phyloP scores from a whole-genome alignment of 2,888 invertebrate species.

The Leucoma salicis region DNA sequence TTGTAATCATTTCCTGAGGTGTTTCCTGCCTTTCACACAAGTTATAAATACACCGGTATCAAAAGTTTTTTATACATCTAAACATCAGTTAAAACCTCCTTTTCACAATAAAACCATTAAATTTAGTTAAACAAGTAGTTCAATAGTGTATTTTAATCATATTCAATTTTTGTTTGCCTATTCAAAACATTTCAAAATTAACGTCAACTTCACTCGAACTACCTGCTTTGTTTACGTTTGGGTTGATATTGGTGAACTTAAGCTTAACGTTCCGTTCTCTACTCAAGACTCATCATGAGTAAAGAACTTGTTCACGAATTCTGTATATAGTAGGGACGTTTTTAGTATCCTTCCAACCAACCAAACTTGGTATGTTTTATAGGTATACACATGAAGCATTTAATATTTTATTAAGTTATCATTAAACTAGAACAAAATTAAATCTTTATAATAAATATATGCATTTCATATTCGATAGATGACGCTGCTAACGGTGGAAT shows the following conservation, averaged over 20 bases:
- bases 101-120: conserved; percentile 12
- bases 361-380: no score
- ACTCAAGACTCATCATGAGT: no score
- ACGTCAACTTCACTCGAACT: conserved; percentile 24
- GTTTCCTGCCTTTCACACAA: conserved; percentile 58
- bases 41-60: conserved; percentile 13
- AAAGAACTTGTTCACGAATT: no score
- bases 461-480: not conserved
- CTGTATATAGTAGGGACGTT: no score
- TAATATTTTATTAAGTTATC: no score
- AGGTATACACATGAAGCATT: no score
- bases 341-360: no score
- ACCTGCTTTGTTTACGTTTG: conserved; percentile 1
- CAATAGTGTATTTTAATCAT: not conserved
- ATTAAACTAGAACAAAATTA: no score
- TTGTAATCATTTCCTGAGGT: conserved; percentile 68
- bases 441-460: no score
- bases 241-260: not conserved
- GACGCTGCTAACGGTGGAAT: not conserved
- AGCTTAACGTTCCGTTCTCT: conserved; percentile 40
- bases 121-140: not conserved
- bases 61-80: conserved; percentile 11
- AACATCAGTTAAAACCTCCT: conserved; percentile 14
- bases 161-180: conserved; percentile 23
- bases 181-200: conserved; percentile 28